Conservation (phyloP, 2,797 vertebrate species). For the Psittacula derbiana region DNA sequence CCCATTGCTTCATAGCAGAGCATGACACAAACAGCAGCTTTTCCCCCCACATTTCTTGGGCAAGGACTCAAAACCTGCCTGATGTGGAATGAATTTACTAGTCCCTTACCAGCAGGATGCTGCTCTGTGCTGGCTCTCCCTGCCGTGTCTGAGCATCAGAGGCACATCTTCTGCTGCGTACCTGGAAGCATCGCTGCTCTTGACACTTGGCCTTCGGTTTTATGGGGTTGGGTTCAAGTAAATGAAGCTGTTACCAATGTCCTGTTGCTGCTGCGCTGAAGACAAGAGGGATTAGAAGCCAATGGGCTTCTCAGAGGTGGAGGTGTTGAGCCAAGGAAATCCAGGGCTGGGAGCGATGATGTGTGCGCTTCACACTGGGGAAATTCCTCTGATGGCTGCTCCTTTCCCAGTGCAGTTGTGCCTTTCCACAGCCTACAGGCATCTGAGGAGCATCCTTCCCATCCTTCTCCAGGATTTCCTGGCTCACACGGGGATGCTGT, state of each 20-base stretch:
- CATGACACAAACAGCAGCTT: neutral
- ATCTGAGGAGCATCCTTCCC: neutral
- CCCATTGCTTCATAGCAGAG: neutral
- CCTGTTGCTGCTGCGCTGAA: neutral
- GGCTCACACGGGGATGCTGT: neutral
- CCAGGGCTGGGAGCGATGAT: neutral
- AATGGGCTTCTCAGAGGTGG: neutral
- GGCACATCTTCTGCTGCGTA: neutral
- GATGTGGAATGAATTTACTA: neutral
- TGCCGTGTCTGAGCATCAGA: neutral
- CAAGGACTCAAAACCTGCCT: neutral
- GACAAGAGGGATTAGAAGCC: neutral
- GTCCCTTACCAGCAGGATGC: neutral
- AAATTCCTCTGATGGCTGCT: neutral
- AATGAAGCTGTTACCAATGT: neutral
- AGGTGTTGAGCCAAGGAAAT: neutral
- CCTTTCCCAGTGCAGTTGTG: neutral
- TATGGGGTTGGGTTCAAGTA: neutral
- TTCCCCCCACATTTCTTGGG: neutral
- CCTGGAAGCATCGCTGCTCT: neutral
- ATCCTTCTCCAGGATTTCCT: neutral
- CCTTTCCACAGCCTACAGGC: accelerated
- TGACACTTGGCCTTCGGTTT: accelerated
- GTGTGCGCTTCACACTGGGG: neutral
- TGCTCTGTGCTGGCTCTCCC: neutral